Conservation (phyloP, 37 sponge, comb jelly and placozoan species). For the Beroe forskalii region DNA sequence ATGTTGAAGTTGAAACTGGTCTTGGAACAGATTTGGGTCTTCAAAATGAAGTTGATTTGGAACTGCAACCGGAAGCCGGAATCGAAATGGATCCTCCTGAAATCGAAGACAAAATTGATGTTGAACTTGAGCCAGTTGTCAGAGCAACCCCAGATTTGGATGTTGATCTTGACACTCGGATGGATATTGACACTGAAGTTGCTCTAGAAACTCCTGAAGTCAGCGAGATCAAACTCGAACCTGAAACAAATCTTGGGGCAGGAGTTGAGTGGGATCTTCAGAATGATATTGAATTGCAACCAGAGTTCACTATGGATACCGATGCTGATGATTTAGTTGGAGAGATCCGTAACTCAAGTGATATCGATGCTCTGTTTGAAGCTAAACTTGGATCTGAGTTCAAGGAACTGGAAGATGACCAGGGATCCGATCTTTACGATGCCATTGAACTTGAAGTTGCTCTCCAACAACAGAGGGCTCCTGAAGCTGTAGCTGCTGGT, state of each 20-base stretch:
- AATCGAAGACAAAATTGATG: no score
- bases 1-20: not conserved
- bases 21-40: no score
- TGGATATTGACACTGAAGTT: not conserved
- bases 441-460: not conserved
- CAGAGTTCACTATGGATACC: not conserved
- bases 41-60: no score
- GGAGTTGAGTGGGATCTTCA: not conserved
- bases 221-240: no score
- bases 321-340: no score
- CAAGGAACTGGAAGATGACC: not conserved
- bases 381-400: not conserved
- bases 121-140: not conserved
- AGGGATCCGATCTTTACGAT: not conserved
- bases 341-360: not conserved
- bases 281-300: not conserved
- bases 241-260: not conserved
- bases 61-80: not conserved
- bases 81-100: not conserved
- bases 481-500: not conserved
- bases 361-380: not conserved
- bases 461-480: not conserved
- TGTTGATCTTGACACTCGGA: not conserved
- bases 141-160: not conserved
- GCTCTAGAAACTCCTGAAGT: conserved; percentile 8